Evolutionary conservation across 2,113 vertebrate genomes (phyloP).

Genomic region (Petaurus breviceps): DNA sequence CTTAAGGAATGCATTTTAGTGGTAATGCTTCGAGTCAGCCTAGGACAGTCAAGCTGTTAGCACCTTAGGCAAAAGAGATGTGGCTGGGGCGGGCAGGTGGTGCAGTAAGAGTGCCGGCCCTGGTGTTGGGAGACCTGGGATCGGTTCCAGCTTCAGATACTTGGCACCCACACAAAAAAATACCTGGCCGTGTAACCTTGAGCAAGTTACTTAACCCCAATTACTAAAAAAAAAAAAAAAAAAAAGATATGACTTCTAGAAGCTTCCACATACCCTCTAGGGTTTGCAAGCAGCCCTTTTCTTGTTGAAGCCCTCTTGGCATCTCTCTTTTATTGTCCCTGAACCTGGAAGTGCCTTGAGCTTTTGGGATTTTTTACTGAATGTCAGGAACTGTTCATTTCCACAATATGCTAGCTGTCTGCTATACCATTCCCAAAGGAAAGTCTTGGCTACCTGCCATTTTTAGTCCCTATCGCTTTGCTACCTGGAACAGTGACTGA

Average conservation of each 20-base stretch:
- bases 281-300: neutral
- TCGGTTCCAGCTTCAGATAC: no score
- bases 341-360: neutral
- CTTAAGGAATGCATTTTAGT: neutral
- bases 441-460: neutral
- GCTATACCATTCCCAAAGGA: neutral
- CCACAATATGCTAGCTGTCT: neutral
- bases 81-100: no score
- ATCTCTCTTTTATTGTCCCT: neutral
- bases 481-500: neutral
- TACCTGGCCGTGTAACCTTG: no score
- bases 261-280: neutral
- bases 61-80: neutral
- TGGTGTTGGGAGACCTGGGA: no score
- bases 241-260: neutral
- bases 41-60: neutral
- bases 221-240: no score
- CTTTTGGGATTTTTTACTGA: neutral
- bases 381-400: neutral
- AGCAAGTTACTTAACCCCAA: no score
- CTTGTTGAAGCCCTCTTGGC: neutral
- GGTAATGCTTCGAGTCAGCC: neutral
- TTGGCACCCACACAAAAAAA: no score
- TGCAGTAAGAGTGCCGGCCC: no score
- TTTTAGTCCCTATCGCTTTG: neutral